Conservation (phyloP, 2,113 vertebrate genomes). For the Mirza zaza region DNA sequence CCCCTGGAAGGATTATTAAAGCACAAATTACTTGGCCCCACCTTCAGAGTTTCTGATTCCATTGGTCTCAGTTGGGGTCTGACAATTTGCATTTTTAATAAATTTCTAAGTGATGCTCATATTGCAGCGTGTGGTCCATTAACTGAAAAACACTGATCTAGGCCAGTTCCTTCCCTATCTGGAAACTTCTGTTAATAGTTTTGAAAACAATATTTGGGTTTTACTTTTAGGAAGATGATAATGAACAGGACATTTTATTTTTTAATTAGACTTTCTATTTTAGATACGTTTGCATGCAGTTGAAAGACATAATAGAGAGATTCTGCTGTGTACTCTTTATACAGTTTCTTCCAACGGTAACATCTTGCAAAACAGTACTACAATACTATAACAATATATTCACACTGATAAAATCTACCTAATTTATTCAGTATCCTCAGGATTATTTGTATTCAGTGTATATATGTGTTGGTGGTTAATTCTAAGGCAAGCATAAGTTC, state of each 20-base stretch:
- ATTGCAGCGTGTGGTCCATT: accelerated
- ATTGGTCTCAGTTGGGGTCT: not conserved
- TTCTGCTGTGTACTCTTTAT: accelerated
- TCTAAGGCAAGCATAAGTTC: accelerated
- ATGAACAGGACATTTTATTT: not conserved
- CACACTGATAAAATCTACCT: not conserved
- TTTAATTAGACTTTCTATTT: not conserved
- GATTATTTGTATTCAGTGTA: not conserved
- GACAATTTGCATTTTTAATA: not conserved
- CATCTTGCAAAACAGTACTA: not conserved
- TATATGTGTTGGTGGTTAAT: not conserved
- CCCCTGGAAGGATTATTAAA: not conserved
- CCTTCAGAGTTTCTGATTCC: not conserved
- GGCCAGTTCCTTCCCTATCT: not conserved
- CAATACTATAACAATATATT: not conserved
- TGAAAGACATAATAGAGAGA: not conserved
- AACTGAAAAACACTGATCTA: not conserved
- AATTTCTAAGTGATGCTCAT: not conserved
- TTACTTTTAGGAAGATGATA: not conserved
- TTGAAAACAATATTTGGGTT: not conserved
- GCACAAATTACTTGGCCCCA: not conserved
- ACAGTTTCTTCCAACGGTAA: not conserved
- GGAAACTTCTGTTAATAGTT: not conserved
- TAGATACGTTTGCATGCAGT: not conserved
- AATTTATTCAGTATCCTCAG: not conserved